Conservation (phyloP, 2,888 invertebrate genomes). For the Lithophane socia region DNA sequence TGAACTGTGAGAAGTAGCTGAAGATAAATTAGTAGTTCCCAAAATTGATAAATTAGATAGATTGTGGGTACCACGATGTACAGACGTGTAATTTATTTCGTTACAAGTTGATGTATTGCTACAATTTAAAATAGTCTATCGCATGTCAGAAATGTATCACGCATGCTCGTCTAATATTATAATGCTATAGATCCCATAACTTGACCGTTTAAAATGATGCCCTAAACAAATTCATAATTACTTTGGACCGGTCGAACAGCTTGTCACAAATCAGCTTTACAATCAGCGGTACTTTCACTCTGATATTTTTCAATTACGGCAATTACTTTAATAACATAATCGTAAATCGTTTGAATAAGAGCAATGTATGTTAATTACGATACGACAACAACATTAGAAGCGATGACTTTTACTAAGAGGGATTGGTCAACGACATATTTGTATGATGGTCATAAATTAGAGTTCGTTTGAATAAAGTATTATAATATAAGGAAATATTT, state of each 20-base stretch:
- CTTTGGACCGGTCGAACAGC: slow-evolving; percentile 55
- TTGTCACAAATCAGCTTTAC: slow-evolving; percentile 71
- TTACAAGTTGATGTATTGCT: slow-evolving; percentile 46
- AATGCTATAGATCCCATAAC: slow-evolving; percentile 49
- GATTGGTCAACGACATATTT: slow-evolving; percentile 34
- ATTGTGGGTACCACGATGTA: slow-evolving; percentile 1
- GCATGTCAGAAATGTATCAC: slow-evolving; percentile 59
- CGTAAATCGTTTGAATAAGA: slow-evolving; percentile 72
- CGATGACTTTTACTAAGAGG: slow-evolving; percentile 51
- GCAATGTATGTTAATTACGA: slow-evolving; percentile 72
- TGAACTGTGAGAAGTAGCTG: not conserved
- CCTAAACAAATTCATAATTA: slow-evolving; percentile 62
- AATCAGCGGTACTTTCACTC: slow-evolving; percentile 66
- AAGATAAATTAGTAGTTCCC: slow-evolving; percentile 29
- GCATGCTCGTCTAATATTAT: slow-evolving; percentile 48
- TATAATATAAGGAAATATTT: slow-evolving; percentile 6
- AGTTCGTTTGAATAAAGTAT: slow-evolving; percentile 30
- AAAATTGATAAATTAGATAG: slow-evolving; percentile 30
- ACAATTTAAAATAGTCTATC: slow-evolving; percentile 47
- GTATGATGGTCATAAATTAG: slow-evolving; percentile 27
- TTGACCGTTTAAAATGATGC: slow-evolving; percentile 52
- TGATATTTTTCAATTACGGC: slow-evolving; percentile 71
- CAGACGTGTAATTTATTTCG: slow-evolving; percentile 39
- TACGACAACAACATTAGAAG: slow-evolving; percentile 76
- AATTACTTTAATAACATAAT: slow-evolving; percentile 75